Evolutionary conservation across 2,113 vertebrate genomes (phyloP).

Genomic region (Sterna hirundo): DNA sequence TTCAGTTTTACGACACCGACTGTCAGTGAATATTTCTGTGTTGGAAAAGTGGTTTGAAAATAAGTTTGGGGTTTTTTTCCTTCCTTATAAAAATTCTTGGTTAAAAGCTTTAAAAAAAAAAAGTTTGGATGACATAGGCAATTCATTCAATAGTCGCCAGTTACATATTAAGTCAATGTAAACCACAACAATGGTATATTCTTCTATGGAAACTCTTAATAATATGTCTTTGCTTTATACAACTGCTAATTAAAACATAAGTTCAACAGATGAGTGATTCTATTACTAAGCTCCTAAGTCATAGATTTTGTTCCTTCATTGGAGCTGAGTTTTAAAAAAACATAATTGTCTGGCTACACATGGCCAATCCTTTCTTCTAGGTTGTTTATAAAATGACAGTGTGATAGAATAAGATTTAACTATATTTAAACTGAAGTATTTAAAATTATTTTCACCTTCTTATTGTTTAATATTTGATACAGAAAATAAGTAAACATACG

Average conservation of each 20-base stretch:
- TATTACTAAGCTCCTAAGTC: background rate
- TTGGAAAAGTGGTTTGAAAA: background rate
- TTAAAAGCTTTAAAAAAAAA: background rate
- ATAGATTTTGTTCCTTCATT: background rate
- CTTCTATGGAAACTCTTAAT: background rate
- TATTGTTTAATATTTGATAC: background rate
- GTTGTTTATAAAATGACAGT: background rate
- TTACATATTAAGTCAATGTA: background rate
- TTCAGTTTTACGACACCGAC: background rate
- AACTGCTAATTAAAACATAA: slow-evolving; percentile 3
- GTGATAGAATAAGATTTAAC: background rate
- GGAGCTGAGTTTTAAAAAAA: background rate
- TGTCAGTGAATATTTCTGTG: background rate
- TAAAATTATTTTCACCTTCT: background rate
- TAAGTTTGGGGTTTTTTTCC: background rate
- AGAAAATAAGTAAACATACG: background rate
- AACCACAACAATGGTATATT: background rate
- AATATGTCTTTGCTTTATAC: background rate
- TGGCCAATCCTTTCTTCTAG: background rate
- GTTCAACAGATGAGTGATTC: background rate
- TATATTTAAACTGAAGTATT: background rate
- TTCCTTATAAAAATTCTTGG: background rate
- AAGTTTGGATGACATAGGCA: background rate
- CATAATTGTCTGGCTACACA: background rate
- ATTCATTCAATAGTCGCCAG: background rate